Percentiles rank a stretch among this genome's conserved stretches.
These are phyloP conservation scores for Coenonympha arcania DNA, from an alignment of 2,888 invertebrate species.

Conservation along the genomic window DNA sequence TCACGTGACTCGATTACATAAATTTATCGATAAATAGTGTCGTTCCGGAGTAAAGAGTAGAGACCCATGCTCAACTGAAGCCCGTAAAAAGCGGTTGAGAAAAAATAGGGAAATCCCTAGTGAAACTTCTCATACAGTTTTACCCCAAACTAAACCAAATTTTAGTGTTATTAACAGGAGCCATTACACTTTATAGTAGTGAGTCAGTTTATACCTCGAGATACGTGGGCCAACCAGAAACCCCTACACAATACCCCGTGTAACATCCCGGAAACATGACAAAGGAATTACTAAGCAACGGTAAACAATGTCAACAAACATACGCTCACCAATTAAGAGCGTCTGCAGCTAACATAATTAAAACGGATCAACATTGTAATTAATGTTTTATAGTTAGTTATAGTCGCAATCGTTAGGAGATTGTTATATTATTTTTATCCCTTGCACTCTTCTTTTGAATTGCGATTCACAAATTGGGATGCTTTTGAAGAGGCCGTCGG, in stretches of 20 bases:
- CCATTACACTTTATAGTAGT: slow-evolving; percentile 22
- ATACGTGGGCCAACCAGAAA: slow-evolving; percentile 16
- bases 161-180: slow-evolving; percentile 22
- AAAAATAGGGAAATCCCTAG: too few relatives aligned
- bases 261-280: slow-evolving; percentile 20
- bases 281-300: slow-evolving; percentile 25
- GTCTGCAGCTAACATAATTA: slow-evolving; percentile 35
- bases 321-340: slow-evolving; percentile 27
- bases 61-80: too few relatives aligned
- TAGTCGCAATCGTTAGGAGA: slow-evolving; percentile 41
- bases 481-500: not conserved
- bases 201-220: slow-evolving; percentile 13
- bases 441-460: slow-evolving; percentile 39
- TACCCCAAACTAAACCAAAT: too few relatives aligned
- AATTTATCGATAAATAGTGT: too few relatives aligned
- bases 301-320: slow-evolving; percentile 25
- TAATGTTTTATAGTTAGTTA: slow-evolving; percentile 48
- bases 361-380: slow-evolving; percentile 49
- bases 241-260: too few relatives aligned
- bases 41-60: too few relatives aligned
- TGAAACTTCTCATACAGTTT: too few relatives aligned
- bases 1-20: too few relatives aligned
- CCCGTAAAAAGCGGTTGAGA: too few relatives aligned
- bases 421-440: slow-evolving; percentile 55
- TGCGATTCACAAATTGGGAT: not conserved